Conservation (phyloP, 2,113 vertebrate species). For the Melanerpes formicivorus region DNA sequence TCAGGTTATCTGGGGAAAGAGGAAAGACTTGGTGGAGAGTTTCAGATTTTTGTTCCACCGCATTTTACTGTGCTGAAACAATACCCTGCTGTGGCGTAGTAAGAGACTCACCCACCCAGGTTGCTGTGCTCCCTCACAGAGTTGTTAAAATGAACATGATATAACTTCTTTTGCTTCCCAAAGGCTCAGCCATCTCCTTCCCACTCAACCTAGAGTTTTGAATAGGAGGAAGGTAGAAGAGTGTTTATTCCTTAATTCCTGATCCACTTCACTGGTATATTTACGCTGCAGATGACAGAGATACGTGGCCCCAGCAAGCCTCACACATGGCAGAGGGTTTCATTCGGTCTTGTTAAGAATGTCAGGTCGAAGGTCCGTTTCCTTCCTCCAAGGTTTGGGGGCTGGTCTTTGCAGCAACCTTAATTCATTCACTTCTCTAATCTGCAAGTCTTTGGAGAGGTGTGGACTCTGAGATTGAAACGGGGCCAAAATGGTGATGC, state of each 20-base stretch:
- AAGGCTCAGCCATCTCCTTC: background rate
- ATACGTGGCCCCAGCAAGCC: accelerated
- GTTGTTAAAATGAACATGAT: background rate
- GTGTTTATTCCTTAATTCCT: background rate
- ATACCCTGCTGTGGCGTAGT: accelerated
- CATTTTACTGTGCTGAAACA: background rate
- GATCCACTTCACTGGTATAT: background rate
- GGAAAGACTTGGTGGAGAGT: background rate
- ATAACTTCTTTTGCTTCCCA: background rate
- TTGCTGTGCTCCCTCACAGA: background rate
- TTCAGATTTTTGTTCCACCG: conserved; percentile 5
- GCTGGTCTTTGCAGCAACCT: background rate
- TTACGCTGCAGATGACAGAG: background rate
- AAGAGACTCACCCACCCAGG: background rate
- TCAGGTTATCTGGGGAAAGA: conserved; percentile 8
- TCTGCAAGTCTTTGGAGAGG: background rate
- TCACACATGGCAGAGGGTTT: background rate
- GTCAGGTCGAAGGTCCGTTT: background rate
- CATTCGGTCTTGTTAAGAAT: background rate
- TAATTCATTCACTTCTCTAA: background rate
- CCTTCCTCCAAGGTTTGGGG: background rate
- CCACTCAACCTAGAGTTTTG: background rate
- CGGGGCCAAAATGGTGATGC: accelerated
- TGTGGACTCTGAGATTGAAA: background rate
- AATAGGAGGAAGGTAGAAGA: background rate